These are phyloP conservation scores for Psophia crepitans DNA, from an alignment of 2,113 vertebrate species.

Conservation along the genomic window DNA sequence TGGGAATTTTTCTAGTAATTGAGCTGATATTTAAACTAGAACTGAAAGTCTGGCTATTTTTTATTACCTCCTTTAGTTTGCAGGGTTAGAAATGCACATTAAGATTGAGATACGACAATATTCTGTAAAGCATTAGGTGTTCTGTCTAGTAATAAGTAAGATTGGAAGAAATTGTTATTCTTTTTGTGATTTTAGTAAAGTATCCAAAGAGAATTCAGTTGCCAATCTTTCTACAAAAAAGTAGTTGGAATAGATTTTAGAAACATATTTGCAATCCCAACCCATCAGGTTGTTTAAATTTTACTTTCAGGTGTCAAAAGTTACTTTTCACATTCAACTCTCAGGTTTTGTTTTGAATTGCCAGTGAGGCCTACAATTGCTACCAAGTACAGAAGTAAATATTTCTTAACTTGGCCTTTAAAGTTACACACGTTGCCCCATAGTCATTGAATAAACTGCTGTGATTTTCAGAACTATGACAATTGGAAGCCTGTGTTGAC, in stretches of 20 bases:
- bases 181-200: neutral
- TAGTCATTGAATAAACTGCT: neutral
- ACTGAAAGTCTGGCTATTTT: neutral
- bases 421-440: neutral
- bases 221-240: neutral
- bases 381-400: neutral
- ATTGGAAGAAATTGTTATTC: neutral
- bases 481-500: neutral
- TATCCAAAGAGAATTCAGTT: neutral
- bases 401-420: neutral
- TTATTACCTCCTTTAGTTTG: neutral
- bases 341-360: neutral
- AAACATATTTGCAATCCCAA: neutral
- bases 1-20: neutral
- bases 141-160: neutral
- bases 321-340: neutral
- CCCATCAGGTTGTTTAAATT: neutral
- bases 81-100: neutral
- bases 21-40: neutral
- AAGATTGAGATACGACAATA: neutral
- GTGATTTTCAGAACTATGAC: neutral
- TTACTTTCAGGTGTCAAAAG: neutral
- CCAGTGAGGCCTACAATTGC: neutral
- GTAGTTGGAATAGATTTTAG: neutral
- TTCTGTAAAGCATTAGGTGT: neutral